These are phyloP conservation scores for Sericinus montela DNA, from an alignment of 2,888 invertebrate species.

Conservation along the genomic window DNA sequence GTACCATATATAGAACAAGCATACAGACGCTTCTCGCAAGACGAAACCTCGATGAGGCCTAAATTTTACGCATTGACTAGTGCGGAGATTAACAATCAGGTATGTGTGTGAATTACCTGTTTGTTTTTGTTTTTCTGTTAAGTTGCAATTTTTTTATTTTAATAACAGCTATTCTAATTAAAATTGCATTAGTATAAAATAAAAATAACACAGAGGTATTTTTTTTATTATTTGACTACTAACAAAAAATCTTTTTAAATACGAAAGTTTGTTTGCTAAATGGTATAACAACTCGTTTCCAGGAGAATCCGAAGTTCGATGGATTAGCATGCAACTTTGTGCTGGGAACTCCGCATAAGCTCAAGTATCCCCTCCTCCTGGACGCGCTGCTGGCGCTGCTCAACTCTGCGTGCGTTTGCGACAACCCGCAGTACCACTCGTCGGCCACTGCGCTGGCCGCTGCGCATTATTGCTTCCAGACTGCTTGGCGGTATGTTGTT, in stretches of 20 bases:
- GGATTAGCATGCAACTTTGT: constrained; percentile 96
- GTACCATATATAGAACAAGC: constrained; percentile 68
- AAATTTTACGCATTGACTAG: constrained; percentile 94
- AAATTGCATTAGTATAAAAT: no score
- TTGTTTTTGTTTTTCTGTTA: no score
- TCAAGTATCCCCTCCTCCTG: constrained; percentile 91
- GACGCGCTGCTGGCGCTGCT: constrained; percentile 92
- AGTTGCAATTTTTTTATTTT: no score
- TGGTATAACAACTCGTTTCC: constrained; percentile 25
- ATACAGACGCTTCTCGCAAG: constrained; percentile 63
- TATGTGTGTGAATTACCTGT: no score
- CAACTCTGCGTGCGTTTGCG: constrained; percentile 86
- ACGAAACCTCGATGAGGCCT: constrained; percentile 88
- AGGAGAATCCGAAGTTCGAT: constrained; percentile 95
- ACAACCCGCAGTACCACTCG: constrained; percentile 63
- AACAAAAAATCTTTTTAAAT: no score
- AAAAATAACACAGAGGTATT: no score
- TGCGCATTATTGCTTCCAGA: constrained; percentile 94
- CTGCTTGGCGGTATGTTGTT: constrained; percentile 87
- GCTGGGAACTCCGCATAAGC: constrained; percentile 93
- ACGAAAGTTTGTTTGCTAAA: not conserved
- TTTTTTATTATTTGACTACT: no score
- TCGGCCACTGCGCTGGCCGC: constrained; percentile 85
- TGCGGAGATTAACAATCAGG: constrained; percentile 82
- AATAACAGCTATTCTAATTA: no score